Base-by-base conservation (phyloP, 1,140 invertebrate genomes). In the Procambarus clarkii region DNA sequence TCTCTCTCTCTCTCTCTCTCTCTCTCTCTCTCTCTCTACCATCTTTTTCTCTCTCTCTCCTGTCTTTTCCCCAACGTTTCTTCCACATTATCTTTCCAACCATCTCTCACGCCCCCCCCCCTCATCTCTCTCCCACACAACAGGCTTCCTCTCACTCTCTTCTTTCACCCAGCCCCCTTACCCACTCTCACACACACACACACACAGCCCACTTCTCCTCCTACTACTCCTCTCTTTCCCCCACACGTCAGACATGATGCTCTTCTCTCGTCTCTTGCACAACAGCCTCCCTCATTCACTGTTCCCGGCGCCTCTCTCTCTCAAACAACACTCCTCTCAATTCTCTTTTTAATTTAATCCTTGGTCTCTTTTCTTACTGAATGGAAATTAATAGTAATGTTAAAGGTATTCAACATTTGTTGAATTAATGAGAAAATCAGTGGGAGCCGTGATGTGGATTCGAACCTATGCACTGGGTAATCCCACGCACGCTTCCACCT, bases 11-110 rank as follows among this genome's bases (percentile, higher is more conserved):
- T 44, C n/a, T 9, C 48, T 80, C 48, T 80, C 5, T 80, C 48
- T 46, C 78, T 80, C 78, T 80, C 48, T 50, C 24, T 80, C 78
- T 50, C 78, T 50, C 24, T 50, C 78, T 80, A 7, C 46, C 78
- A 5, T 5, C 44, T 34, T n/a, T 44, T 44, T 50, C 46, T 34
- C 46, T 44, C 46, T 34, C 21, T 50, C 44, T 44, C 44, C 44
- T 11, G 3, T 44, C 9, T 44, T 34, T 18, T 44, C 34, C n/a
- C 4, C 44, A 11, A 8, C 44, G 21, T 80, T 50, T 46, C 78
- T 50, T 34, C 44, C 78, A 8, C 78, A 5, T 50, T 44, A n/a
- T 76, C 18, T 76, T 21, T 18, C 71, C 34, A 5, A 24, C 71
- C 34, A 5, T 7, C 34, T 44, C 34, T 21, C 34, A n/a, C 34